phyloP scores from a whole-genome alignment of 1,140 invertebrate species.

The Zaprionus capensis region DNA sequence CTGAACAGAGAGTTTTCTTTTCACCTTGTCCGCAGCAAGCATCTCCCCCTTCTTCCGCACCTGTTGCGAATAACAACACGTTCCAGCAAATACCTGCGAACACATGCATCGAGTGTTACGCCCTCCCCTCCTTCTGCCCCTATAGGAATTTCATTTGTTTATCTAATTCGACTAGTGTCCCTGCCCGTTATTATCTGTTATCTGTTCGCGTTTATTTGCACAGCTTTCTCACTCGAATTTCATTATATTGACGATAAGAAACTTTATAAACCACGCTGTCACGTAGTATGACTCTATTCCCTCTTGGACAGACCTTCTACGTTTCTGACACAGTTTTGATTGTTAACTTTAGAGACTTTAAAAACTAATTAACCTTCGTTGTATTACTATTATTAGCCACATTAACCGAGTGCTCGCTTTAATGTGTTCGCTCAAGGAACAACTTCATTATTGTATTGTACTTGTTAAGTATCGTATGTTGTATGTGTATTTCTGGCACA shows the following conservation, averaged over 20 bases:
- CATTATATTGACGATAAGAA: conserved; percentile 32
- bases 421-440: conserved; percentile 15
- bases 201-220: conserved; percentile 20
- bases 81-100: conserved; percentile 21
- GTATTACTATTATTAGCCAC: conserved; percentile 10
- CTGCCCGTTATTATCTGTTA: conserved; percentile 19
- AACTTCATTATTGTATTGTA: conserved; percentile 12
- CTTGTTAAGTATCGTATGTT: background rate
- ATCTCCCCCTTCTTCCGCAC: conserved; percentile 18
- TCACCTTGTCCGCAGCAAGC: conserved; percentile 38
- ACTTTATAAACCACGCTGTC: conserved; percentile 35
- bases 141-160: conserved; percentile 20
- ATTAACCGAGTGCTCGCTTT: background rate
- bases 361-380: conserved; percentile 32
- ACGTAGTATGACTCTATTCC: conserved; percentile 11
- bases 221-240: conserved; percentile 34
- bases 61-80: conserved; percentile 61
- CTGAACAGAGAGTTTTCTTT: conserved; percentile 32
- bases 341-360: conserved; percentile 13
- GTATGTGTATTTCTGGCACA: background rate
- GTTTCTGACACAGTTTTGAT: conserved; percentile 3
- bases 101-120: conserved; percentile 16
- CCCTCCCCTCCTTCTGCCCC: too few species aligned
- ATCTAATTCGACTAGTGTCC: conserved; percentile 19
- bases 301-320: background rate